phyloP scores from a whole-genome alignment of 2,888 invertebrate genomes.

The Hydraecia micacea region DNA sequence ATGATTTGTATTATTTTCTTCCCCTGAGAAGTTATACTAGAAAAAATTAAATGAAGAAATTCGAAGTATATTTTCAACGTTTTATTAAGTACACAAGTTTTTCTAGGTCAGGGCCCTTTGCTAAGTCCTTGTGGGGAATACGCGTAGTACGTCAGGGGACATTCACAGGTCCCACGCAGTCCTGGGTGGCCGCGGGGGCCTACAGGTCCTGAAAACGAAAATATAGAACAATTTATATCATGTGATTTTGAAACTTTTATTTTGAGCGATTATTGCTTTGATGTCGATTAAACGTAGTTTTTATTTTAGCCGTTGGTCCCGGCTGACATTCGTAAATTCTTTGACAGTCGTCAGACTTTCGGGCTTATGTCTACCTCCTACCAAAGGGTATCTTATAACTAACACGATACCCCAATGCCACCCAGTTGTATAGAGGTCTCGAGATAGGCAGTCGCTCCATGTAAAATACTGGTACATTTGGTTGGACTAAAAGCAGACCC shows the following conservation, averaged over 20 bases:
- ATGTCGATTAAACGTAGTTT: neutral
- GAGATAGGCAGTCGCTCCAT: neutral
- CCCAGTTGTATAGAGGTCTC: neutral
- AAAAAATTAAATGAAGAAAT: neutral
- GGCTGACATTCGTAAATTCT: neutral
- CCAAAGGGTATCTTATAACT: neutral
- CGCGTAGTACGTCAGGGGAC: conserved; percentile 89
- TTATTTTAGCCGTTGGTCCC: too few relatives aligned
- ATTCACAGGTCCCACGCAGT: conserved; percentile 90
- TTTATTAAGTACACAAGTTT: conserved; percentile 67
- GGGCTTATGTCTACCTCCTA: neutral
- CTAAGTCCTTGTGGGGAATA: conserved; percentile 88
- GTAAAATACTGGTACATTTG: neutral
- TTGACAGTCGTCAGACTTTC: neutral
- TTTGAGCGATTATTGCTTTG: neutral
- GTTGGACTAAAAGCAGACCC: neutral
- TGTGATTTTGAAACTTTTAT: neutral
- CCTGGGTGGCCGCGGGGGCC: conserved; percentile 91
- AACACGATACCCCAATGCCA: neutral
- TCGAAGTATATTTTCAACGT: neutral
- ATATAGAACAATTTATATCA: neutral
- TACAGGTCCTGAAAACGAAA: conserved; percentile 74
- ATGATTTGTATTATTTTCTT: neutral
- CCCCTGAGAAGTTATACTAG: fast-evolving
- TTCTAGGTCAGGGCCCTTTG: conserved; percentile 88